phyloP scores from a whole-genome alignment of 2,797 vertebrate species.

The Microcaecilia unicolor region DNA sequence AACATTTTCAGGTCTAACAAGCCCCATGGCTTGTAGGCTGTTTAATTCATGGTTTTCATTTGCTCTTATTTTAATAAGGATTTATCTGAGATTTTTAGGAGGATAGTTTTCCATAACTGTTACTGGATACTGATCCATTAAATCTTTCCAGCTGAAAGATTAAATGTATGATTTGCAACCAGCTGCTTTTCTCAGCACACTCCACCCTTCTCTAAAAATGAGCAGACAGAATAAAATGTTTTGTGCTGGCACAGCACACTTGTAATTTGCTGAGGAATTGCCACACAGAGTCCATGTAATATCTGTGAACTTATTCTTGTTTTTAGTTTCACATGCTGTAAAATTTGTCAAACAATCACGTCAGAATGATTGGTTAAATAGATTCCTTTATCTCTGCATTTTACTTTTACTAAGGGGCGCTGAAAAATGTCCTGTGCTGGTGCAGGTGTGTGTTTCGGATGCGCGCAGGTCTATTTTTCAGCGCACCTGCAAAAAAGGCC shows the following conservation, averaged over 20 bases:
- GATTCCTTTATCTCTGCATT: too few relatives aligned
- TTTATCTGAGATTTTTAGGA: slow-evolving; percentile 51
- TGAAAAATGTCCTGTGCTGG: too few relatives aligned
- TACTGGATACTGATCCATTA: slow-evolving; percentile 70
- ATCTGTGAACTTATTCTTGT: slow-evolving; percentile 34
- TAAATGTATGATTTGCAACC: slow-evolving; percentile 56
- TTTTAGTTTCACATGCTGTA: slow-evolving; percentile 37
- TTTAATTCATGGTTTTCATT: slow-evolving; percentile 38
- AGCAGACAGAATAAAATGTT: slow-evolving; percentile 25
- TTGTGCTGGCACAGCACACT: slow-evolving; percentile 29
- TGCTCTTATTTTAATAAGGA: slow-evolving; percentile 40
- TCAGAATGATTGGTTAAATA: too few relatives aligned
- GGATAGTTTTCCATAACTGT: slow-evolving; percentile 67
- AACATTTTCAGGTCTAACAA: slow-evolving; percentile 15
- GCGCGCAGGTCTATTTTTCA: too few relatives aligned
- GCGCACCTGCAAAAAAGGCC: too few relatives aligned
- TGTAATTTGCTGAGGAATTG: slow-evolving; percentile 31
- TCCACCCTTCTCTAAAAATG: slow-evolving; percentile 20
- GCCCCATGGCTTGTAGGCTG: slow-evolving; percentile 18
- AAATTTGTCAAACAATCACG: too few relatives aligned
- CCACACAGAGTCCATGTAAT: slow-evolving; percentile 24
- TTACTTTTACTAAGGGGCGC: too few relatives aligned
- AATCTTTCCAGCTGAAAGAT: slow-evolving; percentile 65
- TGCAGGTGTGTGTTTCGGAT: too few relatives aligned
- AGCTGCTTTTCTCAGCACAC: slow-evolving; percentile 43